Evolutionary conservation across 2,797 vertebrate genomes (phyloP).

Genomic region (Danio kyathit): DNA sequence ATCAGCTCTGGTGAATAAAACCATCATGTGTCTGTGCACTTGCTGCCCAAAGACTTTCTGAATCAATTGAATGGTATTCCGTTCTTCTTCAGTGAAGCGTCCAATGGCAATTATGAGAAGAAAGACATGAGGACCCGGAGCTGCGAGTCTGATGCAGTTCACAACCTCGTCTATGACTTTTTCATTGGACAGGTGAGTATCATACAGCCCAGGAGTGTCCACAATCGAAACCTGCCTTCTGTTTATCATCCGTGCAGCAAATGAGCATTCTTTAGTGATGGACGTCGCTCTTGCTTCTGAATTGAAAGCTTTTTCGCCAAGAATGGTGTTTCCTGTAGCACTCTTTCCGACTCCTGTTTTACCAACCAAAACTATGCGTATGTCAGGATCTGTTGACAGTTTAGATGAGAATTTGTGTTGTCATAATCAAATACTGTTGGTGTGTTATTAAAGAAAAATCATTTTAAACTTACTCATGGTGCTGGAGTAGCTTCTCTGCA

Average conservation of each 20-base stretch:
- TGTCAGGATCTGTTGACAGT: neutral
- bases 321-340: slow-evolving; percentile 47
- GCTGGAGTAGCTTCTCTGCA: neutral
- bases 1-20: slow-evolving; percentile 37
- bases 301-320: neutral
- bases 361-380: slow-evolving; percentile 29
- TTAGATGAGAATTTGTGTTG: neutral
- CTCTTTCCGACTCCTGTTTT: slow-evolving; percentile 51
- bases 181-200: slow-evolving; percentile 1
- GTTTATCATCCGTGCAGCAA: neutral
- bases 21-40: slow-evolving; percentile 41
- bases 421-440: neutral
- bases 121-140: slow-evolving; percentile 48
- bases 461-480: neutral
- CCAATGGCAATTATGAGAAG: slow-evolving; percentile 35
- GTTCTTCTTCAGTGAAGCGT: slow-evolving; percentile 48
- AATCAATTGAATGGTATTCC: slow-evolving; percentile 18
- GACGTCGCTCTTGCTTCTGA: slow-evolving; percentile 23
- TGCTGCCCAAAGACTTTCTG: slow-evolving; percentile 19
- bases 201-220: slow-evolving; percentile 47
- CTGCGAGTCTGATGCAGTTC: neutral
- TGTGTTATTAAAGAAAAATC: neutral
- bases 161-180: neutral
- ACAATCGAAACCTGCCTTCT: neutral
- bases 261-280: slow-evolving; percentile 13